Evolutionary conservation across 2,797 vertebrate species (phyloP).

Genomic region (Phrynocephalus guinanensis): DNA sequence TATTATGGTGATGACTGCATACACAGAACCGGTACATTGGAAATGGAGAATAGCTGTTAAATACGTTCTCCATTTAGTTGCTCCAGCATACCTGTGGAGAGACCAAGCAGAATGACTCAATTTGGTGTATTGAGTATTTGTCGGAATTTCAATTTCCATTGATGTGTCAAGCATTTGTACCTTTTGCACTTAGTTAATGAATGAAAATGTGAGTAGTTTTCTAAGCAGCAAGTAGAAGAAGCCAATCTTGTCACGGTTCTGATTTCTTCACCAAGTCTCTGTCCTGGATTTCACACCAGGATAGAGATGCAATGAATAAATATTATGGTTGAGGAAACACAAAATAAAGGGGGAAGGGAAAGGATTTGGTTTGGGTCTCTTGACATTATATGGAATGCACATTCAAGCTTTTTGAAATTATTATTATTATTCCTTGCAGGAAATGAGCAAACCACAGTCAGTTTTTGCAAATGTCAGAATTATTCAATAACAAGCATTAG

Average conservation of each 20-base stretch:
- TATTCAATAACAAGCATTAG: constrained; percentile 68
- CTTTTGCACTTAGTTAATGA: constrained; percentile 50
- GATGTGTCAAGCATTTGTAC: constrained; percentile 48
- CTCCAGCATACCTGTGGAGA: constrained; percentile 19
- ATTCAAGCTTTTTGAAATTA: constrained; percentile 54
- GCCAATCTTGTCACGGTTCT: constrained; percentile 65
- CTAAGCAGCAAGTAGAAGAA: constrained; percentile 68
- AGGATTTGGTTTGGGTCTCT: constrained; percentile 70
- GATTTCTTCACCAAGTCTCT: constrained; percentile 70
- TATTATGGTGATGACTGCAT: background rate
- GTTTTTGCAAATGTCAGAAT: constrained; percentile 68
- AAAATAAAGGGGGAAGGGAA: constrained; percentile 68
- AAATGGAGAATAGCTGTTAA: background rate
- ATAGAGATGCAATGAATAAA: constrained; percentile 75
- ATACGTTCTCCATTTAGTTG: constrained; percentile 26
- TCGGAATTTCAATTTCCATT: constrained; percentile 54
- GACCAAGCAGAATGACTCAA: background rate
- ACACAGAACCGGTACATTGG: background rate
- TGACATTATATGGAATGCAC: constrained; percentile 62
- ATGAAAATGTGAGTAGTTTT: constrained; percentile 56
- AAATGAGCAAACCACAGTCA: constrained; percentile 67
- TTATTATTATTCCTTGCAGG: constrained; percentile 60
- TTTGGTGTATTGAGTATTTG: constrained; percentile 51
- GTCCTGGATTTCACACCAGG: constrained; percentile 72
- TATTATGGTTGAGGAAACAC: constrained; percentile 72